A percentile compares a stretch with the other conserved stretches of the same genome.
phyloP scores from a whole-genome alignment of 2,888 invertebrate genomes.

The Perdita meconis region DNA sequence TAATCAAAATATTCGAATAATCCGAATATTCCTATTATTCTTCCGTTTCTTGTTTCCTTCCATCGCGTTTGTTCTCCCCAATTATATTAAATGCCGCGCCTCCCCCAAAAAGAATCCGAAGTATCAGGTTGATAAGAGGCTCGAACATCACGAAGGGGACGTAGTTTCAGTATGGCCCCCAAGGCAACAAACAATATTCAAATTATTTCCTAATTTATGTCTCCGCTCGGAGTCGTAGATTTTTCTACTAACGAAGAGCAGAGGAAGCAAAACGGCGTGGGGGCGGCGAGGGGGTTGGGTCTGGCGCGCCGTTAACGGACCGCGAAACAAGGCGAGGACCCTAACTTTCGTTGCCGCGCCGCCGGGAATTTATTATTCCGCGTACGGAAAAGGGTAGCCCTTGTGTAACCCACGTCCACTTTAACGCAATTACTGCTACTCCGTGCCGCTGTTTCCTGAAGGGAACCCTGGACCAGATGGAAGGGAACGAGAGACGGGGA shows the following conservation, averaged over 20 bases:
- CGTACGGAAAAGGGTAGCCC: slow-evolving; percentile 65
- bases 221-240: slow-evolving; percentile 54
- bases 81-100: background rate
- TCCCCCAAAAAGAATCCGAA: background rate
- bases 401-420: slow-evolving; percentile 81
- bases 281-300: slow-evolving; percentile 31
- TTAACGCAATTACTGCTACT: slow-evolving; percentile 77
- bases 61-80: too few relatives aligned
- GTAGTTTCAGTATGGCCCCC: background rate
- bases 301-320: slow-evolving; percentile 68
- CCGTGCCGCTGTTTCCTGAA: slow-evolving; percentile 44
- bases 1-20: too few relatives aligned
- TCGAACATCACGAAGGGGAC: background rate
- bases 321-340: slow-evolving; percentile 67
- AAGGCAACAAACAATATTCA: slow-evolving; percentile 47
- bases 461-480: slow-evolving; percentile 17
- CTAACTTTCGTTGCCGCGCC: slow-evolving; percentile 68
- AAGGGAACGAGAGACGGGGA: slow-evolving; percentile 29
- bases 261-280: slow-evolving; percentile 25
- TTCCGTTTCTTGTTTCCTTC: too few relatives aligned
- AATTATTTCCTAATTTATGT: slow-evolving; percentile 57
- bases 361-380: slow-evolving; percentile 71
- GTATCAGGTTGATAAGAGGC: background rate
- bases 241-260: slow-evolving; percentile 60
- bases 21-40: too few relatives aligned